Conservation (phyloP, 2,797 vertebrate species). For the Cossypha heuglini region DNA sequence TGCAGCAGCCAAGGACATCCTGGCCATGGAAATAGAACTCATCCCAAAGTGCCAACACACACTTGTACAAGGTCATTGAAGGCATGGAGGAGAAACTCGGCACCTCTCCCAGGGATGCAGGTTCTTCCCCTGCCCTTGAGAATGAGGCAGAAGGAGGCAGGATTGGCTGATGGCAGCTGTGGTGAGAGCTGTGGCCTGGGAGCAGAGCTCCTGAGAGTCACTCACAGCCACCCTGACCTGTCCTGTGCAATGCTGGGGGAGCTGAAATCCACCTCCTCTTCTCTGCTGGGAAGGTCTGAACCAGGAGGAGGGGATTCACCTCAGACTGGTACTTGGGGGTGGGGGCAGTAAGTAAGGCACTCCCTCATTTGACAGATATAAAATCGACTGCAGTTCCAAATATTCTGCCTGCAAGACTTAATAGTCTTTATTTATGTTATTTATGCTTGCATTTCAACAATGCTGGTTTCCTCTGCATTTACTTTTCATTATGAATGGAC, state of each 20-base stretch:
- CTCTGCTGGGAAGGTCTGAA: not conserved
- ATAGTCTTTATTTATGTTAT: not conserved
- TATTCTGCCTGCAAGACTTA: not conserved
- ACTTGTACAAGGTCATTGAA: not conserved
- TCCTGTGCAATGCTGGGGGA: not conserved
- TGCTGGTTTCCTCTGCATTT: not conserved
- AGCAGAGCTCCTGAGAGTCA: accelerated
- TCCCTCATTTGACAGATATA: not conserved
- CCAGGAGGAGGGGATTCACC: not conserved
- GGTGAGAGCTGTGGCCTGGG: not conserved
- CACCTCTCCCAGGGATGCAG: not conserved
- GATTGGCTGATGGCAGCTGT: not conserved
- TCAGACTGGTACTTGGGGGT: not conserved
- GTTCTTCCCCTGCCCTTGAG: not conserved
- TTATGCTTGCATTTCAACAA: not conserved
- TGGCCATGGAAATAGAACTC: accelerated
- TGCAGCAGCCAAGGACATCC: not conserved
- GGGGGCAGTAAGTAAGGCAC: not conserved
- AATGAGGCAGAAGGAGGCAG: not conserved
- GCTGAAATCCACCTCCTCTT: not conserved
- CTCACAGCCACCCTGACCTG: accelerated
- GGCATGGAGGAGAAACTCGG: not conserved
- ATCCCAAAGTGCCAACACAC: too few species aligned
- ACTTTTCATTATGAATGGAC: not conserved
- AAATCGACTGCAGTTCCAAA: not conserved